phyloP scores from a whole-genome alignment of 2,888 invertebrate genomes.

The Tinea semifulvella region DNA sequence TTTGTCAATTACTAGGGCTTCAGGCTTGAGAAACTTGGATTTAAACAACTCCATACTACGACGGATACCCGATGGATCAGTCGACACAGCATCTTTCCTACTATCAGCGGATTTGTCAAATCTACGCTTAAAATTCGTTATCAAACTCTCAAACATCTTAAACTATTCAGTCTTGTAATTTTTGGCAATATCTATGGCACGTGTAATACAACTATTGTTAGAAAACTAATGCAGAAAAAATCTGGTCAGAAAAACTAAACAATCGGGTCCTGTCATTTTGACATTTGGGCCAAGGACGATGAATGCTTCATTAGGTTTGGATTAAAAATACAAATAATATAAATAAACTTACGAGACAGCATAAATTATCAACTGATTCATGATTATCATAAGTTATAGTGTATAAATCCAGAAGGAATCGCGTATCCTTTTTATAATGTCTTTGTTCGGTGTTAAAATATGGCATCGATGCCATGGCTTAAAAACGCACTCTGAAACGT shows the following conservation, averaged over 20 bases:
- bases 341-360: slow-evolving; percentile 67
- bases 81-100: slow-evolving; percentile 29
- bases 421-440: slow-evolving; percentile 88
- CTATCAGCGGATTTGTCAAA: slow-evolving; percentile 46
- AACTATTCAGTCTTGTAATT: slow-evolving; percentile 50
- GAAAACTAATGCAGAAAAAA: slow-evolving; percentile 5
- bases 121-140: slow-evolving; percentile 50
- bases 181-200: slow-evolving; percentile 52
- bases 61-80: slow-evolving; percentile 42
- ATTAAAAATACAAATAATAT: too few relatives aligned
- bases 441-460: slow-evolving; percentile 68
- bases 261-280: slow-evolving; percentile 37
- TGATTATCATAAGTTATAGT: slow-evolving; percentile 87
- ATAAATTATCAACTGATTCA: slow-evolving; percentile 78
- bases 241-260: background rate
- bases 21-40: slow-evolving; percentile 38
- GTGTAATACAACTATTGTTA: slow-evolving; percentile 26
- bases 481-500: slow-evolving; percentile 18
- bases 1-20: slow-evolving; percentile 28
- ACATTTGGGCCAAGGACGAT: slow-evolving; percentile 57
- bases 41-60: slow-evolving; percentile 42
- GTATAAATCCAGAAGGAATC: slow-evolving; percentile 84
- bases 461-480: slow-evolving; percentile 59
- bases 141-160: slow-evolving; percentile 56
- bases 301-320: background rate